Evolutionary conservation across 2,797 vertebrate species (phyloP).

Genomic region (Pipistrellus nathusii): DNA sequence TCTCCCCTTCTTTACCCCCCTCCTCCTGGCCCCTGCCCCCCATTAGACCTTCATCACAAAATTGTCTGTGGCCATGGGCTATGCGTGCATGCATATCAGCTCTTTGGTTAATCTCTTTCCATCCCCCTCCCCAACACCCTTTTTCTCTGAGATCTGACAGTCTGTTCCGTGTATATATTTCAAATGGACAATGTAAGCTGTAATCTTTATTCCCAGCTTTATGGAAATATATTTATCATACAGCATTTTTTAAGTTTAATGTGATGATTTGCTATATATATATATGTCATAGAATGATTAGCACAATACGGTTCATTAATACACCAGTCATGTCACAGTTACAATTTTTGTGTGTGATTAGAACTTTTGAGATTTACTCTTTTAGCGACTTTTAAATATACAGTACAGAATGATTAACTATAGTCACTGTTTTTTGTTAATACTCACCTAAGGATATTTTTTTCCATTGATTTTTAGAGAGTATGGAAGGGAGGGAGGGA

Average conservation of each 20-base stretch:
- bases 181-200: neutral
- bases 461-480: too few relatives aligned
- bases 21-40: neutral
- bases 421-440: neutral
- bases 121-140: neutral
- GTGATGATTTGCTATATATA: neutral
- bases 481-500: too few relatives aligned
- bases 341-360: neutral
- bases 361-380: neutral
- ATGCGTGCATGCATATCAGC: neutral
- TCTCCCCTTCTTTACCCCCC: neutral
- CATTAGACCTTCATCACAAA: neutral
- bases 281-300: constrained; percentile 1
- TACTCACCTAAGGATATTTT: too few relatives aligned
- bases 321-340: neutral
- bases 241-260: neutral
- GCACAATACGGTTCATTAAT: neutral
- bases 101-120: neutral
- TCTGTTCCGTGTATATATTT: neutral
- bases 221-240: neutral
- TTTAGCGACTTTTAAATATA: constrained; percentile 1
- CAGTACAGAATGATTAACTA: neutral
- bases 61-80: neutral
- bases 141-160: neutral
- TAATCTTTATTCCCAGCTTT: constrained; percentile 11